Base-by-base conservation (phyloP, 2,797 vertebrate genomes). In the Psittacula derbiana region DNA sequence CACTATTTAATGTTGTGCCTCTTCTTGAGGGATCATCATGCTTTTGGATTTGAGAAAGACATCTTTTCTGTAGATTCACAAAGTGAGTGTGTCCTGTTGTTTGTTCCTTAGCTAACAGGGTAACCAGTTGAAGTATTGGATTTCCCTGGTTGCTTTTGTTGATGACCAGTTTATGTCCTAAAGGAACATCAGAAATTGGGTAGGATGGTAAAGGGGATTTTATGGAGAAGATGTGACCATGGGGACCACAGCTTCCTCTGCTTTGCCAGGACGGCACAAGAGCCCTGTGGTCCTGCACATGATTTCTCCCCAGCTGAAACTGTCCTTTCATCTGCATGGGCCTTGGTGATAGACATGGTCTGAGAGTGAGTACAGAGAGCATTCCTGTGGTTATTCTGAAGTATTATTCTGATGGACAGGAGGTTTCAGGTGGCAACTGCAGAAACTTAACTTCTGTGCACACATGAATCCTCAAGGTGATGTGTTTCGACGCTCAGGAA, bases 401-500 rank as follows among this genome's bases (percentile, higher is more conserved):
- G 15, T 49, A 24, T 4, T 50, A 12, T 0, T 27, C 15, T 61
- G 61, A 53, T 2, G 4, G 36, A 16, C 13, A n/a, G 84, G 65
- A 80, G 21, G n/a, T 57, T 78, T 55, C 0, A 7, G 47, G 31
- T 69, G 50, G 28, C 69, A 36, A 7, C 20, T 72, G 41, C 72
- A 64, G 69, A 65, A 72, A 23, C 49, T n/a, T 23, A 82, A 41
- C 78, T 62, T 83, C 21, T 57, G 30, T 61, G 50, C 24, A 1
- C 80, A 52, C 50, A 1, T 46, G 92, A 80, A 65, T 90, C 79
- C 86, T 88, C 4, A 38, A 88, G 55, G 20, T 1, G 2, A 24
- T 50, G 87, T 41, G 3, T 90, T 95, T 92, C 90, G 70, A 61
- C 60, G 71, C 60, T 76, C 31, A 8, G 64, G 82, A 95, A 91